These are phyloP conservation scores for Pseudochirops cupreus DNA, from an alignment of 2,797 vertebrate species.

Conservation along the genomic window DNA sequence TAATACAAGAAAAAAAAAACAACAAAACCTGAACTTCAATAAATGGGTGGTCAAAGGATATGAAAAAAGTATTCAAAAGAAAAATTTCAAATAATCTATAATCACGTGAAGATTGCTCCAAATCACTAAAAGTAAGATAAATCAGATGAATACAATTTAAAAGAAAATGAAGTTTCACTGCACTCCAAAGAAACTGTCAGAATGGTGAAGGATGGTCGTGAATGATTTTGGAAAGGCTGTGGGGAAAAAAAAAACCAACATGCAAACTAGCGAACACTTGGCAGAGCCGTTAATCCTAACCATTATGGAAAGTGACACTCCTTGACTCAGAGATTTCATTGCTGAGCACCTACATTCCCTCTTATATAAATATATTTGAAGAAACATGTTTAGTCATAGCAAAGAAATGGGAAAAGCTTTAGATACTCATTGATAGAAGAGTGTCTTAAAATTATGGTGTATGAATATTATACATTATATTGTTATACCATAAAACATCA, in stretches of 20 bases:
- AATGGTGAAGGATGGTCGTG: neutral
- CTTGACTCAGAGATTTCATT: neutral
- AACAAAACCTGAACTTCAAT: accelerated
- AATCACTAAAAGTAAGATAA: neutral
- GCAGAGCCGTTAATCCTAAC: neutral
- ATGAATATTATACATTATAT: neutral
- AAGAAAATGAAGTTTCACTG: neutral
- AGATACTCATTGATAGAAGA: neutral
- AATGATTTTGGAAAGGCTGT: neutral
- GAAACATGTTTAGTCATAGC: neutral
- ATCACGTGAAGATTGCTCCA: neutral
- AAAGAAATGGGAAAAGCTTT: neutral
- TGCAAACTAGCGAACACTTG: neutral
- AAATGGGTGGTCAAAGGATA: neutral
- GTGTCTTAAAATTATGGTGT: neutral
- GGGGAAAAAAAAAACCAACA: neutral
- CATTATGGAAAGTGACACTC: neutral
- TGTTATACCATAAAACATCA: neutral
- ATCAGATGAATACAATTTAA: neutral
- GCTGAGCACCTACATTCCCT: neutral
- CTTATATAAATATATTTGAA: neutral
- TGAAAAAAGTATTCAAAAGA: neutral
- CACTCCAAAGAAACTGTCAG: neutral
- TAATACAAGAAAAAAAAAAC: neutral
- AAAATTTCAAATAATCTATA: neutral